Percentiles rank a stretch among this genome's conserved stretches.
Evolutionary conservation across 2,797 vertebrate species (phyloP).

Genomic region (Halcyon smyrnensis): DNA sequence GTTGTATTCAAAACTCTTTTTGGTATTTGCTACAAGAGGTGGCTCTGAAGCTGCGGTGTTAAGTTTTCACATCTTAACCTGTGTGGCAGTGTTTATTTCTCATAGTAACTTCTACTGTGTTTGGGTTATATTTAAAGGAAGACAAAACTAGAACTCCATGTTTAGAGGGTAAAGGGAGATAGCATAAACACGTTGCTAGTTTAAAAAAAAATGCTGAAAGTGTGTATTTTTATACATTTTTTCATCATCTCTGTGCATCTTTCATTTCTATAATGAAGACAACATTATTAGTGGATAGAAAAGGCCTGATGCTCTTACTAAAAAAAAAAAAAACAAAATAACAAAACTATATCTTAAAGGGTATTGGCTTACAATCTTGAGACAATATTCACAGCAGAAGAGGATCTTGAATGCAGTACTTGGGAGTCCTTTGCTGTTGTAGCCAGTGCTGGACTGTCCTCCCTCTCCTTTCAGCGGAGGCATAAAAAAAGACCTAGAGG

Average conservation of each 20-base stretch:
- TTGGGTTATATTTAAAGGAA: neutral
- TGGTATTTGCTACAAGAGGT: neutral
- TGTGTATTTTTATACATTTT: neutral
- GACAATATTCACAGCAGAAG: neutral
- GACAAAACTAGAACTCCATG: neutral
- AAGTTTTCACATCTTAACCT: neutral
- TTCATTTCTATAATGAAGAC: neutral
- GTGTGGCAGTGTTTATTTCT: neutral
- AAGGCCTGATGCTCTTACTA: neutral
- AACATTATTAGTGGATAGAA: neutral
- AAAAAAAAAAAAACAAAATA: too few relatives aligned
- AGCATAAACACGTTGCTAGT: neutral
- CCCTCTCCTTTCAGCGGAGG: too few relatives aligned
- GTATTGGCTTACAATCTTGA: neutral
- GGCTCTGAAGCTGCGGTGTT: neutral
- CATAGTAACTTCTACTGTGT: neutral
- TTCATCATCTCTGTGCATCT: neutral
- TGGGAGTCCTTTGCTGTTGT: neutral
- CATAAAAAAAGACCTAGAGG: neutral
- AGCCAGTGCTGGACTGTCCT: neutral
- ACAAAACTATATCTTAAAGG: neutral
- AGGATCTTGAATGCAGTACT: neutral
- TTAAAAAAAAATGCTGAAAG: neutral
- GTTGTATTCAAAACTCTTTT: neutral
- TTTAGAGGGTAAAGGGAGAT: neutral